Base-by-base conservation (phyloP, 1,140 invertebrate species). In the Psix sp. region DNA sequence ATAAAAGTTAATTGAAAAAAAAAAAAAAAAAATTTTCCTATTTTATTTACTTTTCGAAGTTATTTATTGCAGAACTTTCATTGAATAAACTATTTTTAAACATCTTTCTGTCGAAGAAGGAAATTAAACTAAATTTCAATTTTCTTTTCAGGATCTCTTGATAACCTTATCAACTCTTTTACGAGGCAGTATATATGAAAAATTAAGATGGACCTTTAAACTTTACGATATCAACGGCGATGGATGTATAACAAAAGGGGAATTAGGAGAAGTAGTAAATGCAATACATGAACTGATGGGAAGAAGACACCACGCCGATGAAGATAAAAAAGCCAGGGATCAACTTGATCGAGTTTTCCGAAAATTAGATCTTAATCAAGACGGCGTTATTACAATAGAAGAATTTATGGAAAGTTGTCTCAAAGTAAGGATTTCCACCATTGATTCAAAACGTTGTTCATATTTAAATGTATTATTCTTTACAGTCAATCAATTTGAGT, bases 351-450 rank as follows among this genome's bases (percentile, higher is more conserved):
- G 92, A 73, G 94, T 95, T 35, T 95, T 95, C 88, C 91, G 94
- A 84, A 97, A 97, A 88, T 90, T 98, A 80, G 96, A 98, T 84
- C 88, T 96, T 59, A 97, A 98, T 88, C 93, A 95, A 85, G 96
- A 98, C 83, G 96, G 96, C 49, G 94, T 97, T 49, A 96, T 98
- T 82, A 97, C 96, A 60, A 95, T 97, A 86, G 96, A 98, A 87
- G 96, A 98, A 89, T 98, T 98, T 85, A 94, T 98, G 82, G 96
- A 98, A 88, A 96, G 95, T 72, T 98, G 96, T 86, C 90, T 96
- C 70, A 96, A 96, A 88, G 92, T 93, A 86, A 86, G 86, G 82
- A 20, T 33, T n/a, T 33, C 3, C 7, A 24, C n/a, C n/a, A n/a
- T n/a, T n/a, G n/a, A n/a, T n/a, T n/a, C n/a, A n/a, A n/a, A n/a